A percentile compares a stretch with the other conserved stretches of the same genome.
Evolutionary conservation across 2,888 invertebrate species (phyloP).

Genomic region (Oasisia sp.): DNA sequence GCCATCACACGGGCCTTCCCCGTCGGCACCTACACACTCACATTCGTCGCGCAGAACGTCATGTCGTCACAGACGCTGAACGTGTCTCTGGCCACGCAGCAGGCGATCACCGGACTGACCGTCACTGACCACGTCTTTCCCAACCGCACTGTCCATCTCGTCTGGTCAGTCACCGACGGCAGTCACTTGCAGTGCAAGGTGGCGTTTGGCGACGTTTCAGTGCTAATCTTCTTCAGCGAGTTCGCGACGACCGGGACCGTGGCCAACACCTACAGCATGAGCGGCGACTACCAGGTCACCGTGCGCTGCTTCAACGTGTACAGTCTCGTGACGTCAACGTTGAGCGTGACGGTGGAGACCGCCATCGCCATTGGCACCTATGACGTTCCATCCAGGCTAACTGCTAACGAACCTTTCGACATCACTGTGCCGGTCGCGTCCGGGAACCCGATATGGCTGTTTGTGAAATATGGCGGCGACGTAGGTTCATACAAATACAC

Average conservation of each 20-base stretch:
- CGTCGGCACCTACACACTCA: not conserved
- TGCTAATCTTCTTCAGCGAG: not conserved
- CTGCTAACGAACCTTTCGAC: not conserved
- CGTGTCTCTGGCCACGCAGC: not conserved
- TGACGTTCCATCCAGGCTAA: not conserved
- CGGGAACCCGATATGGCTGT: not conserved
- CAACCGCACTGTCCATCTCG: not conserved
- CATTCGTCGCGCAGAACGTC: not conserved
- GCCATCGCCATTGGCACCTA: not conserved
- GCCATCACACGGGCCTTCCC: not conserved
- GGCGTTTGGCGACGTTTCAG: not conserved
- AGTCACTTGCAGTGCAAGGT: not conserved
- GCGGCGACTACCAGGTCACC: not conserved
- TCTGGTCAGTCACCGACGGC: not conserved
- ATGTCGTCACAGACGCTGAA: not conserved
- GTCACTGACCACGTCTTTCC: not conserved
- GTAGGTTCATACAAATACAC: not conserved
- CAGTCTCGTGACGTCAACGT: not conserved
- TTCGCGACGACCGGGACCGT: not conserved
- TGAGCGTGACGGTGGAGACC: not conserved
- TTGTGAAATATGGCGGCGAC: not conserved
- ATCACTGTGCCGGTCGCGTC: not conserved
- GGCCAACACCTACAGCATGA: not conserved
- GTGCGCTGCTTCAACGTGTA: not conserved
- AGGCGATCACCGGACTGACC: not conserved